Evolutionary conservation across 1,140 invertebrate species (phyloP), one percentile per base, ranked within the genome.

Genomic region (Rhopalosiphum maidis): DNA sequence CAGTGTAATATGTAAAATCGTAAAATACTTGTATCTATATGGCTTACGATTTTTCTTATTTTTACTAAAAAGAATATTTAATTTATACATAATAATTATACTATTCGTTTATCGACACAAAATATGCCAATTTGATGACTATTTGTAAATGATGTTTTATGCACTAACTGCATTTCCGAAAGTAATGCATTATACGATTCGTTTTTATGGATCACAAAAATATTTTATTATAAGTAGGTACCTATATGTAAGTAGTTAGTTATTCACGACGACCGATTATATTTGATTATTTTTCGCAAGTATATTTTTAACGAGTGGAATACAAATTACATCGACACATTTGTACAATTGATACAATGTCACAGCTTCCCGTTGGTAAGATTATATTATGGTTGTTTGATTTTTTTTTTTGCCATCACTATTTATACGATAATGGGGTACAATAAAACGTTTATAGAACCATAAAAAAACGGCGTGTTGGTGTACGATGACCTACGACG

Each of bases 21-120:
- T 88, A 51, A 51, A 88, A 88, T 35, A 88, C n/a, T 88, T 51
- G 18, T 35, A 51, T 48, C 18, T n/a, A 51, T 51, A 88, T 51
- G 30, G 86, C 86, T 88, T 88, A 51, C 46, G 48, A 37, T 88
- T 88, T 88, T 88, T 88, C 46, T 51, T 51, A 51, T 85, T 83
- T 83, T 23, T 83, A 21, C 15, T 15, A n/a, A 77, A 51, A n/a
- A 77, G 30, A 77, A 77, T 4, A n/a, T 77, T 77, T n/a, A 77
- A 60, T 60, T 60, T 60, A 77, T 35, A 18, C n/a, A 77, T 77
- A 18, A 48, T 51, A 6, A n/a, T 68, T n/a, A 77, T n/a, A 15
- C 30, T 4, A n/a, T 77, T 77, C 30, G 15, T 77, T n/a, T 77
- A 77, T 5, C 15, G 18, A 77, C 3, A 77, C 5, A 8, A 15